Base-by-base conservation (phyloP, 2,113 vertebrate genomes). In the Danionella cerebrum region DNA sequence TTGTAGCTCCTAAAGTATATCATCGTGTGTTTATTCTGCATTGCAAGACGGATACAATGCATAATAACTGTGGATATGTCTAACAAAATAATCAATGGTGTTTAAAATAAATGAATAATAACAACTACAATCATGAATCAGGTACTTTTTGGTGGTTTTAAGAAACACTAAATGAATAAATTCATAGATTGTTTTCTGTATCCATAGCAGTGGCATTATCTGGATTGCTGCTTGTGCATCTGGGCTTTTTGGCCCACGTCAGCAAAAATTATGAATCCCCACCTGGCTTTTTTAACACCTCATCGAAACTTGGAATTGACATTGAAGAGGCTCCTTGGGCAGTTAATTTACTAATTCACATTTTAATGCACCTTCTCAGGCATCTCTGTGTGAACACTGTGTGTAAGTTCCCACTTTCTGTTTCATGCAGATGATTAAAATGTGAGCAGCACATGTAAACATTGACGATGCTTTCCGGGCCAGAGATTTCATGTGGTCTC, bases 261-360 rank as follows among this genome's bases (percentile, higher is more conserved):
- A 63, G 58, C 48, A 50, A 14, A 10, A n/a, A 19, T 36, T 39
- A 64, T 13, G 22, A 12, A 50, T 68, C 25, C 51, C 65, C 71
- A 50, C 54, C 66, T 69, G 44, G 33, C 44, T 62, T 69, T 60
- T 69, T 10, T 42, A 41, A 41, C 48, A 41, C 36, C 11, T 51
- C 58, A 47, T 62, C 58, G 47, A 47, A 62, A 35, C 41, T n/a
- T 14, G 8, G 25, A 62, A 19, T 44, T 62, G 38, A 10, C 58
- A 62, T 33, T 12, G 25, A 22, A 31, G 41, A 39, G 42, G 24
- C 25, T 45, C 21, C 8, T 39, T 39, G 54, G 35, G 13, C 33
- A 14, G 19, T 31, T 22, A 18, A 9, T 2, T 19, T 57, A n/a
- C 21, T 58, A 5, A n/a, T 11, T 58, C 8, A 58, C 41, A 25